Base-by-base conservation (phyloP, 2,888 invertebrate species). In the Mactromeris polynyma region DNA sequence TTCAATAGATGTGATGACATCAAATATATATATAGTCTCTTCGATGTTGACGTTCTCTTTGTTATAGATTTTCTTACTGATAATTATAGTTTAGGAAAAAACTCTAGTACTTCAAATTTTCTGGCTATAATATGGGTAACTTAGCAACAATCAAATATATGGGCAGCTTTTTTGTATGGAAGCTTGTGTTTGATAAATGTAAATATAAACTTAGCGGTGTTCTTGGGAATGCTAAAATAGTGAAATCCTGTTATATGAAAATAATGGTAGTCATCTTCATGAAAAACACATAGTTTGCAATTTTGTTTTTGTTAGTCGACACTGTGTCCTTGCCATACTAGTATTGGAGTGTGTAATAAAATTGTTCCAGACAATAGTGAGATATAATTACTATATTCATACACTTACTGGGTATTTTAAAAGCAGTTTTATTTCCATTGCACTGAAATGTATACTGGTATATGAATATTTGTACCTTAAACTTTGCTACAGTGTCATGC, bases 151-250 rank as follows among this genome's bases (percentile, higher is more conserved):
- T 73, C 33, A 73, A 73, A 36, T 73, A 19, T 9, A 26, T 9
- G 26, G 58, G 58, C 58, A 64, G 58, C 58, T 64, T 64, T 58
- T 69, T 2, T 14, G 69, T 69, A 33, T 17, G 73, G 14, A 73
- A 73, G 73, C 36, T 36, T 33, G 11, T 69, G 69, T 73, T 36
- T 36, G 73, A 73, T 73, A 73, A 31, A 73, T 73, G 73, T 73
- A 73, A 36, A 33, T 83, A 77, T 42, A 33, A 46, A 31, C 51
- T 42, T 19, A 42, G 1, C 36, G 26, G 81, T 79, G 26, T 46
- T 46, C 31, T 42, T n/a, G 1, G 38, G 79, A 46, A 26, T 79
- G 11, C 40, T 46, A 21, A 19, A 46, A 19, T 40, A 26, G 26
- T 79, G 46, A 79, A 79, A 79, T 79, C 79, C 79, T 40, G 42